Evolutionary conservation across 2,113 vertebrate species (phyloP), one percentile per base, ranked within the genome.

Genomic region (Geothlypis trichas): DNA sequence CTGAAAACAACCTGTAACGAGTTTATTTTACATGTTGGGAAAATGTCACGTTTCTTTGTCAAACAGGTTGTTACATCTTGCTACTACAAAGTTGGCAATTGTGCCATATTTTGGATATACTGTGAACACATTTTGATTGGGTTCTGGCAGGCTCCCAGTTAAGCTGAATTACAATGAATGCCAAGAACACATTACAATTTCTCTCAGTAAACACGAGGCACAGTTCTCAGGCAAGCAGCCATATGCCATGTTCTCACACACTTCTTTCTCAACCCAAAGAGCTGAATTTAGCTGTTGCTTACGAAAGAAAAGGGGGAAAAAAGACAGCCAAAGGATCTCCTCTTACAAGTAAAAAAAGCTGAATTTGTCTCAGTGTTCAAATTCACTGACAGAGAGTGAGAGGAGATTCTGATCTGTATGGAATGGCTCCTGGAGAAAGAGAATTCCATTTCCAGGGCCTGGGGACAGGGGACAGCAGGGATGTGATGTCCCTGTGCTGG

Each of bases 71-170:
- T 55, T 85, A 58, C 51, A 83, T 94, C 68, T 71, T 63, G 87
- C 90, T 95, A 90, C 93, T 96, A 91, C 61, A 44, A 42, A 58
- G 51, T 77, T 95, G 93, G 93, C 95, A 90, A 81, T 88, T 77
- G 68, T 41, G 81, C 71, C 2, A 9, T 96, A 83, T 91, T 96
- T 94, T 74, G 93, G 79, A 67, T 90, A 85, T 91, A 84, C 93
- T 87, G 87, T 77, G 84, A 96, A 93, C 90, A 91, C 75, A 86
- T 91, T 96, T 47, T 86, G 92, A 93, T 93, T 86, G 55, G 68
- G 63, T 41, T 67, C 95, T 97, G 96, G 95, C 95, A 97, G 82
- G 75, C 87, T 96, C 90, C 85, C 96, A 96, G 92, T 90, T 85
- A 80, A 95, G 91, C 93, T 90, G 93, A 96, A 85, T 87, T 87